Base-by-base conservation (phyloP, 2,113 vertebrate genomes). In the Myotis davidii region DNA sequence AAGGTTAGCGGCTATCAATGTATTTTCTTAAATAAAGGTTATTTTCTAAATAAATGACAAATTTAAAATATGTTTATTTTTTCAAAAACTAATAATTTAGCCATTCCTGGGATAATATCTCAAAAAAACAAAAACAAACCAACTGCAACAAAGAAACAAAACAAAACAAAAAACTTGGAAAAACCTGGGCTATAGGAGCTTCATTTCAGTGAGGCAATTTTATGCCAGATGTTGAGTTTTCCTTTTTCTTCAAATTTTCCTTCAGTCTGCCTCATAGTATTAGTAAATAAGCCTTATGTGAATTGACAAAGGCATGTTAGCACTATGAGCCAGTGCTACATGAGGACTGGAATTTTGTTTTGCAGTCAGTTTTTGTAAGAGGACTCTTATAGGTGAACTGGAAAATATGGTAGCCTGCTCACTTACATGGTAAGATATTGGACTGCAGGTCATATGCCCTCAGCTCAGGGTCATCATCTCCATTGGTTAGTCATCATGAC, bases 391-490 rank as follows among this genome's bases (percentile, higher is more conserved):
- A 79, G 32, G n/a, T 14, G 21, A 76, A 74, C 29, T 2, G 18
- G 18, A 25, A 37, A 23, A 65, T 39, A 65, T 25, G 9, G n/a
- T n/a, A 11, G 4, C 4, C 21, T 27, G 52, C 20, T 69, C 50
- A n/a, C 27, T 64, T 59, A 21, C 17, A 52, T 9, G 5, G 3
- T 17, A 1, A 29, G 9, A 37, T 5, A n/a, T n/a, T 1, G 4
- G 0, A 3, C 3, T 45, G 2, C 3, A 39, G 13, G 34, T 23
- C 45, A 69, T 23, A 3, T 34, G 7, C 20, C 6, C 4, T 25
- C 32, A n/a, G 16, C 3, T 86, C 50, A 76, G 9, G 2, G 3
- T 59, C 52, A 7, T 77, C 29, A 25, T 54, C 27, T 0, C 12
- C 10, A 37, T 18, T 64, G 23, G 11, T 21, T 54, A 83, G 12